These are phyloP conservation scores for Branchinecta lynchi DNA, from an alignment of 1,140 invertebrate genomes.

Conservation along the genomic window DNA sequence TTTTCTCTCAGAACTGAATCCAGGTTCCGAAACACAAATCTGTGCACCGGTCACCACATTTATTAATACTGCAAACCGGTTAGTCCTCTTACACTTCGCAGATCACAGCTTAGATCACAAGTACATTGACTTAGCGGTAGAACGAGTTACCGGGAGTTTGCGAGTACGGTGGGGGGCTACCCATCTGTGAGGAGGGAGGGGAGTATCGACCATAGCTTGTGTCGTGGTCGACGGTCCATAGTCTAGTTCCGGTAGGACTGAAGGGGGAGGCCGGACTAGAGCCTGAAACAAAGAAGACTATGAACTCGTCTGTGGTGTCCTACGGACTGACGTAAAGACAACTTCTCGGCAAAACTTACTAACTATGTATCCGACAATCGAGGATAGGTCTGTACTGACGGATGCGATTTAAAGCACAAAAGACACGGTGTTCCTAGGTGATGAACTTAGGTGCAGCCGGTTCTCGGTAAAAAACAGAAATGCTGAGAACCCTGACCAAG, in stretches of 20 bases:
- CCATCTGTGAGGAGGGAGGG: neutral
- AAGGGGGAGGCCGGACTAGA: neutral
- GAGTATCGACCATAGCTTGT: neutral
- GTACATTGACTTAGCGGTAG: too few relatives aligned
- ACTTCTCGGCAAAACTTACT: neutral
- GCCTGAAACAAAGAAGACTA: neutral
- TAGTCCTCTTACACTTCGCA: too few relatives aligned
- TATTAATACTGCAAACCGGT: too few relatives aligned
- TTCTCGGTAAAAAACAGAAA: too few relatives aligned
- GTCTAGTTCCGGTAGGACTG: neutral
- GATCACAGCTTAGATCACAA: too few relatives aligned
- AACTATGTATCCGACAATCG: neutral
- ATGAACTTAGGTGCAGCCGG: too few relatives aligned
- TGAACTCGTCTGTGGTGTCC: neutral
- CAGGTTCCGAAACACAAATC: too few relatives aligned
- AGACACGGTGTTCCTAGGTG: too few relatives aligned
- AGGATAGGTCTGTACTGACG: neutral
- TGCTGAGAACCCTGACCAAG: too few relatives aligned
- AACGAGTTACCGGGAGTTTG: neutral
- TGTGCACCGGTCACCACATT: too few relatives aligned
- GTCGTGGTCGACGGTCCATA: conserved; percentile 2
- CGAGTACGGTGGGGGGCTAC: neutral
- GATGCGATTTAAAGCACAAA: too few relatives aligned
- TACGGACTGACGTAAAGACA: neutral
- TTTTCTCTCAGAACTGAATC: too few relatives aligned